Conservation (phyloP, 2,888 invertebrate genomes). For the Cynaeus angustus region DNA sequence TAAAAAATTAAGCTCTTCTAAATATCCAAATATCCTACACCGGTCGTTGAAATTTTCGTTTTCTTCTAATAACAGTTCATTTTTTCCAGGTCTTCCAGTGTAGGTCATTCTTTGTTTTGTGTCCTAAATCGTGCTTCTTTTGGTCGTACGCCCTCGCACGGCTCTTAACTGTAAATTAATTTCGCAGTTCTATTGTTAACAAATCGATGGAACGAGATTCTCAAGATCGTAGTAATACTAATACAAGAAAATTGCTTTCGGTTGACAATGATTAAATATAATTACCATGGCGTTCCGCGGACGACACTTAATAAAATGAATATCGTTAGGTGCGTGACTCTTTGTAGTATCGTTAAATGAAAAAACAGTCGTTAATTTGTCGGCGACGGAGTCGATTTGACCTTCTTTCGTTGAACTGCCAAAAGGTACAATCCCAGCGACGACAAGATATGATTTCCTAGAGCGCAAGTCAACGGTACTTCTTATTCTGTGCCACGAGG, state of each 20-base stretch:
- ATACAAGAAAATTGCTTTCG: slow-evolving; percentile 14
- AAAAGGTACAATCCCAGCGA: slow-evolving; percentile 36
- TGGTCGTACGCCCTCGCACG: slow-evolving; percentile 18
- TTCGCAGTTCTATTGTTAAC: slow-evolving; percentile 30
- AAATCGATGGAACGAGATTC: slow-evolving; percentile 15
- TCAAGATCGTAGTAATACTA: not conserved
- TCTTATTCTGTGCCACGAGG: slow-evolving; percentile 48
- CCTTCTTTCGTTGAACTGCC: slow-evolving; percentile 32
- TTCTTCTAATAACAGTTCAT: no score
- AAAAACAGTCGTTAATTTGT: no score
- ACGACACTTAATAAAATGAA: slow-evolving; percentile 16
- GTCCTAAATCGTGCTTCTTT: slow-evolving; percentile 8
- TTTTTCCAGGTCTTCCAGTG: not conserved
- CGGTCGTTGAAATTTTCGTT: no score
- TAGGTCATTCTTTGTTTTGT: slow-evolving; percentile 1
- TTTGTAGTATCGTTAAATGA: slow-evolving; percentile 5
- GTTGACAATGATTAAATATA: slow-evolving; percentile 23
- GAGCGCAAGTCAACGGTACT: slow-evolving; percentile 47
- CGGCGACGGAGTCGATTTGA: slow-evolving; percentile 17
- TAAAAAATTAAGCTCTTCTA: no score
- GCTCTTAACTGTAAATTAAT: slow-evolving; percentile 34
- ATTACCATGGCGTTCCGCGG: slow-evolving; percentile 3
- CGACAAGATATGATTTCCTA: slow-evolving; percentile 47
- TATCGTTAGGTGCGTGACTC: slow-evolving; percentile 28
- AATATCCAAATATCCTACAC: no score